Conservation (phyloP, 2,797 vertebrate genomes). For the Sandelia bainsii region DNA sequence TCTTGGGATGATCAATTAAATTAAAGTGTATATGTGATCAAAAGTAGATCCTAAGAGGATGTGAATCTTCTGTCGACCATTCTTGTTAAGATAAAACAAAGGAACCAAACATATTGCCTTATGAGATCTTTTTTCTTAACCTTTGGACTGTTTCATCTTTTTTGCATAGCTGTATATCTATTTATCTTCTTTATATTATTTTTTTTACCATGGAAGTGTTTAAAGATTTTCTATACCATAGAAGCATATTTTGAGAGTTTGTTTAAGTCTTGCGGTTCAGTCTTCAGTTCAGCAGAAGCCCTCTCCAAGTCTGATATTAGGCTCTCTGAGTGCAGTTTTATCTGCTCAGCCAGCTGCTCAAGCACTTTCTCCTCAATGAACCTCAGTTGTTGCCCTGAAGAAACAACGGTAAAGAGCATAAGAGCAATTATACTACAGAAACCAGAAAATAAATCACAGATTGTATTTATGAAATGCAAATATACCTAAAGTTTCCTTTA, state of each 20-base stretch:
- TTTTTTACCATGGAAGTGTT: background rate
- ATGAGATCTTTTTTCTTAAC: background rate
- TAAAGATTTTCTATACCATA: constrained; percentile 75
- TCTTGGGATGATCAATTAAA: constrained; percentile 48
- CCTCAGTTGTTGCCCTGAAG: constrained; percentile 78
- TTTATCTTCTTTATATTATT: background rate
- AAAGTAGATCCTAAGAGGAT: constrained; percentile 11
- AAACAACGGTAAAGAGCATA: constrained; percentile 15
- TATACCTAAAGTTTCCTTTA: constrained; percentile 81
- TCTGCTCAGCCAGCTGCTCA: constrained; percentile 74
- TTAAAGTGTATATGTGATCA: constrained; percentile 26
- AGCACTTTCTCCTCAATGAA: constrained; percentile 76
- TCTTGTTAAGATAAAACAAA: constrained; percentile 1
- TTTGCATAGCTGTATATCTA: too few species aligned
- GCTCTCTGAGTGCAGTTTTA: constrained; percentile 65
- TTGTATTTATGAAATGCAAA: background rate
- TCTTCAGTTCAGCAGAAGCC: constrained; percentile 69
- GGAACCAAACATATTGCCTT: background rate
- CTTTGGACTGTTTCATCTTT: background rate
- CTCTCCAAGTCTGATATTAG: constrained; percentile 79
- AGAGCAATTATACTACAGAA: background rate
- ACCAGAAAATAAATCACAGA: background rate
- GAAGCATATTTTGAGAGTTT: constrained; percentile 79
- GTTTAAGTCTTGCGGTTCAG: constrained; percentile 70
- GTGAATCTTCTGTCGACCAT: constrained; percentile 18